Conservation (phyloP, 1,140 invertebrate genomes). For the Bombus ignitus region DNA sequence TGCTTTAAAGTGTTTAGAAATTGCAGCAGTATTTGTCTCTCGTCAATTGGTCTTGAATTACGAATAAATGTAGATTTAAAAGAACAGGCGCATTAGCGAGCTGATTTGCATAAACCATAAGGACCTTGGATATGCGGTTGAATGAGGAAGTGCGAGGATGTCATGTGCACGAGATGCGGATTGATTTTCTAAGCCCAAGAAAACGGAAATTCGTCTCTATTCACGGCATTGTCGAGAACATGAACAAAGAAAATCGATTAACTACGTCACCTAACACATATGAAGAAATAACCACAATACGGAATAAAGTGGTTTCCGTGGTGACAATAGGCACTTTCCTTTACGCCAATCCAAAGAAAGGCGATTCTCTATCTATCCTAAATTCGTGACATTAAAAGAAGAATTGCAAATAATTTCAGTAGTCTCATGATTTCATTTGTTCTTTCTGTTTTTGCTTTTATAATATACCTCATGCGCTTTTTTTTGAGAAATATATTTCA, state of each 20-base stretch:
- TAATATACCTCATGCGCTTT: too few relatives aligned
- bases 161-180: neutral
- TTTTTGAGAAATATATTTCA: too few relatives aligned
- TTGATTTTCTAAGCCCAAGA: neutral
- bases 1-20: neutral
- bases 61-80: neutral
- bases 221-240: neutral
- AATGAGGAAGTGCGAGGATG: neutral
- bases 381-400: neutral
- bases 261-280: neutral
- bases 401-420: neutral
- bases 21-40: neutral
- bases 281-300: neutral
- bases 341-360: neutral
- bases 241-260: slow-evolving; percentile 20
- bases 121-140: neutral
- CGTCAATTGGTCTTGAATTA: neutral
- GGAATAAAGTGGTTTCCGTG: neutral
- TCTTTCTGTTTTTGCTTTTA: neutral
- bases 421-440: neutral
- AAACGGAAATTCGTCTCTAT: neutral
- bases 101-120: neutral
- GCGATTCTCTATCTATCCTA: neutral
- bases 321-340: neutral
- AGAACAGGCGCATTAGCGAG: neutral